Evolutionary conservation across 2,888 invertebrate species (phyloP), one percentile per base, ranked within the genome.

Genomic region (Stramonita haemastoma): DNA sequence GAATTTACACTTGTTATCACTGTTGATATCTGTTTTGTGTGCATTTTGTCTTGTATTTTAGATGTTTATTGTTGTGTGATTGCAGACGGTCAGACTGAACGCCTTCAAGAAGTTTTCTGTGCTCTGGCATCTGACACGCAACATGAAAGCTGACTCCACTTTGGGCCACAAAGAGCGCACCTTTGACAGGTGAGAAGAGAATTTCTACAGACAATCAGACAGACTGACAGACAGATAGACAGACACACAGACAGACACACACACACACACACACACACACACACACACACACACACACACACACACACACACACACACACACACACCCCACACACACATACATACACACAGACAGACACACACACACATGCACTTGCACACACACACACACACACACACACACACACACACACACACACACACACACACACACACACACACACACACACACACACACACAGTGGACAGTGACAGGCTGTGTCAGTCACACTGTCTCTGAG

Each of bases 41-140:
- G 29, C 4, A n/a, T 29, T 13, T 29, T 26, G n/a, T 46, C 46
- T 46, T 46, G 46, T 46, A 46, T 46, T 46, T 46, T 8, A 46
- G 46, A 46, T 29, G 77, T 77, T 22, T n/a, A 26, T 26, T 11
- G 32, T 8, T 66, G 34, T 87, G 60, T 85, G 86, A 36, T 92
- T 92, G 46, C 90, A 95, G 95, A 91, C 90, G 87, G 96, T 96
- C 90, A 92, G 94, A 57, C 96, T 97, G n/a, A 97, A 97, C 91
- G 97, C 97, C 57, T 97, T 97, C 92, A 97, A 97, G 93, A 97
- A 97, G 93, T 97, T 97, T 94, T 96, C 97, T 19, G 96, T 97
- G 17, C 96, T 98, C 22, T 98, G 98, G 98, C 98, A 98, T 95
- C 96, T 98, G 60, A 98, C 98, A 0, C 96, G 98, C 88, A 97